Conservation (phyloP, 2,113 vertebrate genomes). For the Poecile atricapillus region DNA sequence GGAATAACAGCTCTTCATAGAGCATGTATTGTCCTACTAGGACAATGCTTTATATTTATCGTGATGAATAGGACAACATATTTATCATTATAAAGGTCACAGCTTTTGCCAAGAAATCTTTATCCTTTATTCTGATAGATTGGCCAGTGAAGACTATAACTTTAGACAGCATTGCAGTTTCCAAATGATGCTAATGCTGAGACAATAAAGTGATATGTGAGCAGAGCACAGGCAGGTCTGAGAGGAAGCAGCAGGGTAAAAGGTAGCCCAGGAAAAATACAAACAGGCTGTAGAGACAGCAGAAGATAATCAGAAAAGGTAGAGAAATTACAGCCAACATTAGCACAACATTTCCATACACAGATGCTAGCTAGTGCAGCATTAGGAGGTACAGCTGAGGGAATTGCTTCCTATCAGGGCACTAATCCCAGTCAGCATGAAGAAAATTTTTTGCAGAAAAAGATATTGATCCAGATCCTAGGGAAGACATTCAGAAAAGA, state of each 20-base stretch:
- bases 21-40: neutral
- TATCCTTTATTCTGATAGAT: conserved; percentile 2
- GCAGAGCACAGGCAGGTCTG: neutral
- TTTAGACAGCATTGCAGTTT: neutral
- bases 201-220: neutral
- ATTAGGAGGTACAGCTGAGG: neutral
- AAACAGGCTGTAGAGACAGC: neutral
- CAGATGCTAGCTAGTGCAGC: neutral
- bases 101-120: conserved; percentile 2
- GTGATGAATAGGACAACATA: neutral
- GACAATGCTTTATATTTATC: neutral
- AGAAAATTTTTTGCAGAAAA: neutral
- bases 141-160: neutral
- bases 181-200: neutral
- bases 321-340: neutral
- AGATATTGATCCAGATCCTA: neutral
- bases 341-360: neutral
- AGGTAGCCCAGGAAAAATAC: neutral
- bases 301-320: neutral
- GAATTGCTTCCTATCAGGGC: neutral
- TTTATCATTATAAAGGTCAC: conserved; percentile 36
- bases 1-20: neutral
- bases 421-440: neutral
- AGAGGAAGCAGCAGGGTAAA: neutral
- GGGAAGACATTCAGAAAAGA: neutral